Evolutionary conservation across 2,888 invertebrate species (phyloP), one percentile per base, ranked within the genome.

Genomic region (Eupithecia pulchellata): DNA sequence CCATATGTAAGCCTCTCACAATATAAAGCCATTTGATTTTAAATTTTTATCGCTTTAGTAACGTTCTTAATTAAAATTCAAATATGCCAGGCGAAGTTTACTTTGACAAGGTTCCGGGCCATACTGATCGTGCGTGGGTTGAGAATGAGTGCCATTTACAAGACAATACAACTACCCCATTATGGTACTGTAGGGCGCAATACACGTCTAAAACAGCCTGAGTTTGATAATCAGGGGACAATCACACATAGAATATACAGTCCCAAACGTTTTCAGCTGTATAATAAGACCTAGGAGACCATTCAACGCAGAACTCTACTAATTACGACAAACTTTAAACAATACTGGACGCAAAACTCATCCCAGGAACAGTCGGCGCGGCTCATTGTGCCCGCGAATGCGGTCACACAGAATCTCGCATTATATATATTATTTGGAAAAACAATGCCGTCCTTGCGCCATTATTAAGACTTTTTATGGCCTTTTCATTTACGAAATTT

Each of bases 261-360:
- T 75, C 68, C 75, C 78, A 78, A 82, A 79, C 77, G 79, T 80
- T 83, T 82, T 79, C 82, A 79, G 75, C 85, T 84, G 83, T 81
- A 91, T 89, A 92, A 92, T 91, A 87, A 88, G 88, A 88, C 87
- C 89, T 79, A 89, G 88, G 86, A 89, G 89, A 90, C 89, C 85
- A 92, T 93, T 93, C 91, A 93, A 83, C 84, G 84, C 82, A 85
- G 86, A 92, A 91, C 91, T 91, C 87, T 89, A 91, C 92, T 93
- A 93, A 93, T 93, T 93, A 93, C 91, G 90, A 91, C 92, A 90
- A 93, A 93, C 92, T 93, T 93, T 92, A 90, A 93, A 93, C 93
- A 93, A 93, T 93, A 92, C 92, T 92, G 92, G 92, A 92, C 92
- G 71, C 71, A 86, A 91, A 93, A 92, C 92, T 93, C 92, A 91